These are phyloP conservation scores for Pteruthius melanotis DNA, from an alignment of 2,113 vertebrate species.

Conservation along the genomic window DNA sequence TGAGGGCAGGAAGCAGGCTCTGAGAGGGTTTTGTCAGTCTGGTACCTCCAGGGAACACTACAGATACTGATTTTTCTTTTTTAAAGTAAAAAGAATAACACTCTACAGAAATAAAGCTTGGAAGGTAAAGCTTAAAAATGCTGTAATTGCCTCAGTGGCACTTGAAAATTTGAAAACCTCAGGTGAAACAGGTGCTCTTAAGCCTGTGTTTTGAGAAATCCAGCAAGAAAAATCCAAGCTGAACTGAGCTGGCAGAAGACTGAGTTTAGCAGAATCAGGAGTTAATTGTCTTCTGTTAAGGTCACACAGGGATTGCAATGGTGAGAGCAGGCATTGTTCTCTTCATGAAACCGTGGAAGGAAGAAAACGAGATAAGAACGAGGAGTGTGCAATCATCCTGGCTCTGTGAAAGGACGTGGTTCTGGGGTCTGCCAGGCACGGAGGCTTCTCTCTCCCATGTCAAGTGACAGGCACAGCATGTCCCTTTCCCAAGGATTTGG, in stretches of 20 bases:
- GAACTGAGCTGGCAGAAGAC: constrained; percentile 21
- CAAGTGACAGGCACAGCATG: neutral
- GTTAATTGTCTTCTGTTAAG: constrained; percentile 38
- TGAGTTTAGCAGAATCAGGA: constrained; percentile 26
- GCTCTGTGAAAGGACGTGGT: constrained; percentile 1
- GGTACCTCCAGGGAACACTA: neutral
- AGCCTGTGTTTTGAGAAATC: neutral
- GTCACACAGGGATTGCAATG: neutral
- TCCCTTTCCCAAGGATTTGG: constrained; percentile 32
- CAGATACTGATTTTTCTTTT: neutral
- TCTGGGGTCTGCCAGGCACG: neutral
- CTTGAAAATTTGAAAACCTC: neutral
- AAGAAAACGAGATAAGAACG: neutral
- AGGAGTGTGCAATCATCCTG: constrained; percentile 15
- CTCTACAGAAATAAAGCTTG: neutral
- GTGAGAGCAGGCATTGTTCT: neutral
- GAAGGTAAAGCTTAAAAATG: neutral
- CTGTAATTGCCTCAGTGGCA: neutral
- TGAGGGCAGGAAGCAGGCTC: neutral
- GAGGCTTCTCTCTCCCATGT: constrained; percentile 2
- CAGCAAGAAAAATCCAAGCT: neutral
- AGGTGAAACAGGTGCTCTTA: neutral
- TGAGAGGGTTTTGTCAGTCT: neutral
- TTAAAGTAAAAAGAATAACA: neutral
- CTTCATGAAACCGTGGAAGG: neutral